A percentile compares a stretch with the other conserved stretches of the same genome.
These are phyloP conservation scores for Tonatia bakeri DNA, from an alignment of 2,113 vertebrate genomes.

Conservation along the genomic window DNA sequence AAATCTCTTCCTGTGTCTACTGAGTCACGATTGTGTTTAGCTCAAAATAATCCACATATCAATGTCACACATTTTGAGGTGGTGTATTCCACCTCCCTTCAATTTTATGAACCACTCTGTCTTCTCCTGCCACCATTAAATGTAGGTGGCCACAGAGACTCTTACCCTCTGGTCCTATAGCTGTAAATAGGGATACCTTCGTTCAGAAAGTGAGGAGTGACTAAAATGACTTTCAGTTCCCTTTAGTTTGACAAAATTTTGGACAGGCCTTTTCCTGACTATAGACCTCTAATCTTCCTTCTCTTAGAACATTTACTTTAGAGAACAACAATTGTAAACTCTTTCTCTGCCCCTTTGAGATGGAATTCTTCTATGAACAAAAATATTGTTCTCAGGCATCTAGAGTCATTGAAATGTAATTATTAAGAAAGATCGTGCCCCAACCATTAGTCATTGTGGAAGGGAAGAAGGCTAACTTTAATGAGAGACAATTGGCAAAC, in stretches of 20 bases:
- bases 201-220: neutral
- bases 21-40: neutral
- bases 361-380: neutral
- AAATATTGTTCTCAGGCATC: neutral
- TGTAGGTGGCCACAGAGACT: neutral
- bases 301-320: neutral
- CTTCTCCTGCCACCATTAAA: neutral
- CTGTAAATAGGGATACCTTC: neutral
- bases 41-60: neutral
- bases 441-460: neutral
- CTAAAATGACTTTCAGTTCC: neutral
- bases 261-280: neutral
- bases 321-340: neutral
- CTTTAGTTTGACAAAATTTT: neutral
- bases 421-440: neutral
- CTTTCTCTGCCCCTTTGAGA: neutral
- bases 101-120: neutral
- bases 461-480: neutral
- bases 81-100: neutral
- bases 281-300: neutral
- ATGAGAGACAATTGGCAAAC: neutral
- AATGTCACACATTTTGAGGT: neutral
- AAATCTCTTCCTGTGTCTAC: neutral
- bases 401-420: slow-evolving; percentile 7
- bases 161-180: neutral